These are phyloP conservation scores for Unio pictorum DNA, from an alignment of 2,888 invertebrate genomes.

Conservation along the genomic window DNA sequence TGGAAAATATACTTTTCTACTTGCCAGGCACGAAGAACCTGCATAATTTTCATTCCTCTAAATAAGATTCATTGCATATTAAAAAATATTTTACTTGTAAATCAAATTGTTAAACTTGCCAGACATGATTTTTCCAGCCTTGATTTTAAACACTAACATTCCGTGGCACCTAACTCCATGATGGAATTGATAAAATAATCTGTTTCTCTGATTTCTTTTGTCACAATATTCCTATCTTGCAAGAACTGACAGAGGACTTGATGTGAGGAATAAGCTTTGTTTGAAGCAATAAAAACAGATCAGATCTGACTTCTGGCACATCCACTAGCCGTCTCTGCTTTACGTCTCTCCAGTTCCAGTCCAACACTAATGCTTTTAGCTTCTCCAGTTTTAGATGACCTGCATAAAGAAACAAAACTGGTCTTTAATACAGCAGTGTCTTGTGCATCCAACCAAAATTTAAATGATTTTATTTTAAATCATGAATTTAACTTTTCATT, in stretches of 20 bases:
- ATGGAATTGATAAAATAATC: not conserved
- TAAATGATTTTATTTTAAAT: no score
- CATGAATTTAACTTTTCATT: no score
- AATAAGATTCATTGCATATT: no score
- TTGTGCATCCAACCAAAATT: not conserved
- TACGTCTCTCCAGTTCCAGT: conserved; percentile 66
- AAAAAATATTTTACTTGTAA: no score
- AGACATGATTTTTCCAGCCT: no score
- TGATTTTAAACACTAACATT: no score
- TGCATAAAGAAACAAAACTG: conserved; percentile 26
- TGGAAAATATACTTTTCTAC: no score
- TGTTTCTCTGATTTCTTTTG: conserved; percentile 7
- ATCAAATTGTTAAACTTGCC: no score
- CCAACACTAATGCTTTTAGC: conserved; percentile 53
- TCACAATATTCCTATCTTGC: conserved; percentile 57
- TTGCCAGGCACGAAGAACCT: no score
- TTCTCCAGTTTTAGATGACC: conserved; percentile 55
- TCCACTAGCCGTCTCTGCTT: conserved; percentile 61
- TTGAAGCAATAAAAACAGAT: conserved; percentile 49
- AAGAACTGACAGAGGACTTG: conserved; percentile 39
- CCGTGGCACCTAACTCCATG: no score
- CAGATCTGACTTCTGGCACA: conserved; percentile 53
- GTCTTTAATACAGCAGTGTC: not conserved
- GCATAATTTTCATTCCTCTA: no score
- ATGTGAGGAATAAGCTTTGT: conserved; percentile 49